Evolutionary conservation across 2,888 invertebrate genomes (phyloP).

Genomic region (Ectemnius continuus): DNA sequence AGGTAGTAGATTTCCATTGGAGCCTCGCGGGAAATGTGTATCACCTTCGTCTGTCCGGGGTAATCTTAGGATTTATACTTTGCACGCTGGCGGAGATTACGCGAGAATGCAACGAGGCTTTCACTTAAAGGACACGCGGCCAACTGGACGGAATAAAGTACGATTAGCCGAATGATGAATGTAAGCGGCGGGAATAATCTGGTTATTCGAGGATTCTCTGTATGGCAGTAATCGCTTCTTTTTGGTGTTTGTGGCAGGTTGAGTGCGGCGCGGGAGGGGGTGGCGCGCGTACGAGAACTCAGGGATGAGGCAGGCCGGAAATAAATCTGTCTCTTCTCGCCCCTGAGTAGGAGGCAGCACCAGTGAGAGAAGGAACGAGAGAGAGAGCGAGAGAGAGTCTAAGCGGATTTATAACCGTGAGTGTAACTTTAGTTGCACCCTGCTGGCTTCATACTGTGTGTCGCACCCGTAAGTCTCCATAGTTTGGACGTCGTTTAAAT

Average conservation of each 20-base stretch:
- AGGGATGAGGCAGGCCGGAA: constrained; percentile 42
- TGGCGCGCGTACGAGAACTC: background rate
- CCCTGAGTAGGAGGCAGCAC: too few species aligned
- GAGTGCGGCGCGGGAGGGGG: constrained; percentile 3
- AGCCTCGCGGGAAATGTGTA: too few species aligned
- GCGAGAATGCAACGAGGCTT: too few species aligned
- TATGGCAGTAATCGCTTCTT: constrained; percentile 45
- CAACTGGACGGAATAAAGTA: too few species aligned
- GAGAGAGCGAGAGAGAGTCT: constrained; percentile 39
- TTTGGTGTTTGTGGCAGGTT: constrained; percentile 13
- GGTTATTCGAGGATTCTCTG: constrained; percentile 20
- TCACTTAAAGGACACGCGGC: too few species aligned
- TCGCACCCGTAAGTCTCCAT: constrained; percentile 54
- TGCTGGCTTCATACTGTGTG: constrained; percentile 51
- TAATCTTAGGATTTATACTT: too few species aligned
- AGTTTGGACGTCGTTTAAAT: constrained; percentile 60
- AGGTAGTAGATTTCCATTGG: too few species aligned
- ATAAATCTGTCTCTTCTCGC: constrained; percentile 62
- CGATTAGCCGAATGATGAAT: too few species aligned
- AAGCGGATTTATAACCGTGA: constrained; percentile 58
- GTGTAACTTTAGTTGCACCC: constrained; percentile 55
- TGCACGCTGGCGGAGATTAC: too few species aligned
- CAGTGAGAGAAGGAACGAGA: constrained; percentile 26
- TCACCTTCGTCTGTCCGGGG: too few species aligned
- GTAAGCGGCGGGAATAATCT: constrained; percentile 42